phyloP scores from a whole-genome alignment of 2,113 vertebrate genomes.

The Aptenodytes patagonicus region DNA sequence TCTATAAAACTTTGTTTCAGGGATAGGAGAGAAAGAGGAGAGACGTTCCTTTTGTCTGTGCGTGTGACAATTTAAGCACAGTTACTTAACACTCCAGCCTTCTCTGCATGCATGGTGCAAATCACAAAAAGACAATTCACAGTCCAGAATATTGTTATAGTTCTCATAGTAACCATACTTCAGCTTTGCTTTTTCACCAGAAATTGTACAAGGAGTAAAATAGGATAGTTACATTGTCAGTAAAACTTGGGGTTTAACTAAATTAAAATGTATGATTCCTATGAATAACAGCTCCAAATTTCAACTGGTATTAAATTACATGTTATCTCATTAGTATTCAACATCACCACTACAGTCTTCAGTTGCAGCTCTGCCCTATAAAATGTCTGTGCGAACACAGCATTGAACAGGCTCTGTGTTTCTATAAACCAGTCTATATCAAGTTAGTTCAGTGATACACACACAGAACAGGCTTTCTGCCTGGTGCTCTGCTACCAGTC shows the following conservation, averaged over 20 bases:
- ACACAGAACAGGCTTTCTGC: neutral
- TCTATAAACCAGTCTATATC: neutral
- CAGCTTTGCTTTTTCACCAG: neutral
- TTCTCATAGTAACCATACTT: neutral
- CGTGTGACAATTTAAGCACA: neutral
- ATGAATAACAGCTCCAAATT: neutral
- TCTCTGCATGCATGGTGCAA: neutral
- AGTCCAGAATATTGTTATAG: neutral
- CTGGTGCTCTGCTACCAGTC: neutral
- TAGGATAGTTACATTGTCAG: neutral
- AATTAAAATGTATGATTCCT: neutral
- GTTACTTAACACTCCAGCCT: neutral
- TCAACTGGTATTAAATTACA: neutral
- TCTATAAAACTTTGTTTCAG: neutral
- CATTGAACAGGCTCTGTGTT: neutral
- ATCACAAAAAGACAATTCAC: neutral
- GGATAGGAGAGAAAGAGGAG: neutral
- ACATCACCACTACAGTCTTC: neutral
- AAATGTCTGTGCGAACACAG: neutral
- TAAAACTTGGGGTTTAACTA: neutral
- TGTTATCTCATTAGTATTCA: conserved; percentile 23
- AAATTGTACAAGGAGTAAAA: neutral
- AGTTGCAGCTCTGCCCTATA: neutral
- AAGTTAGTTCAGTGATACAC: neutral
- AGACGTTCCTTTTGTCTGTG: neutral